These are phyloP conservation scores for Sceloporus tristichus DNA, from an alignment of 2,113 vertebrate species.

Conservation along the genomic window DNA sequence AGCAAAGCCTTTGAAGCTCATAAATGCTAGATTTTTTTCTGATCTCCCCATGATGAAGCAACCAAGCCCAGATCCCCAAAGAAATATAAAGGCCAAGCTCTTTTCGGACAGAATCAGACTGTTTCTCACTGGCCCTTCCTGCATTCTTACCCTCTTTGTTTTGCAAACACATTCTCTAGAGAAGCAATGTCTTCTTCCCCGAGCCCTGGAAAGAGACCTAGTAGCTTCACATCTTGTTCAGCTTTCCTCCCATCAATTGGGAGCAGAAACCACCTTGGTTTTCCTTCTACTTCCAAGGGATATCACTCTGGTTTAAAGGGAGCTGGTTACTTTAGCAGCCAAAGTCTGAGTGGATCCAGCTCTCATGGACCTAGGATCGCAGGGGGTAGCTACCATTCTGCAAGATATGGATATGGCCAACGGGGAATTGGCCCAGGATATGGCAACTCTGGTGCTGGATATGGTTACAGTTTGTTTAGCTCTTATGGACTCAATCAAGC, in stretches of 20 bases:
- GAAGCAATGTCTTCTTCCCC: constrained; percentile 44
- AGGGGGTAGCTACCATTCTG: not conserved
- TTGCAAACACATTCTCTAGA: not conserved
- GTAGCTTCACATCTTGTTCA: not conserved
- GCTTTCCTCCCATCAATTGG: not conserved
- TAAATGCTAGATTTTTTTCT: constrained; percentile 59
- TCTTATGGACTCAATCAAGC: not conserved
- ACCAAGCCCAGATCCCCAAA: not conserved
- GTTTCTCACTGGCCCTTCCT: not conserved
- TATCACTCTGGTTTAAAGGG: not conserved
- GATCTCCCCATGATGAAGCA: constrained; percentile 53
- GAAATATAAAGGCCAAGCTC: constrained; percentile 16
- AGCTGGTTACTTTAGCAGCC: constrained; percentile 38
- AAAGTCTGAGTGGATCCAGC: constrained; percentile 38
- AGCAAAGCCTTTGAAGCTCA: constrained; percentile 71
- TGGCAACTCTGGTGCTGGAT: constrained; percentile 55
- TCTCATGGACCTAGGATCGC: constrained; percentile 2
- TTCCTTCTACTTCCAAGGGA: not conserved
- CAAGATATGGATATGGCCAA: not conserved
- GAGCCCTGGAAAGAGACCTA: constrained; percentile 22
- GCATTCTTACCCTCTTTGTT: not conserved
- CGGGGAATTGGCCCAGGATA: constrained; percentile 45
- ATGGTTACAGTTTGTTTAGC: constrained; percentile 56
- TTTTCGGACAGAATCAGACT: not conserved
- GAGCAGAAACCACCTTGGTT: not conserved